Percentiles rank a stretch among this genome's conserved stretches.
Conservation (phyloP, 2,113 vertebrate species). For the Apistogramma diplotaenia region DNA sequence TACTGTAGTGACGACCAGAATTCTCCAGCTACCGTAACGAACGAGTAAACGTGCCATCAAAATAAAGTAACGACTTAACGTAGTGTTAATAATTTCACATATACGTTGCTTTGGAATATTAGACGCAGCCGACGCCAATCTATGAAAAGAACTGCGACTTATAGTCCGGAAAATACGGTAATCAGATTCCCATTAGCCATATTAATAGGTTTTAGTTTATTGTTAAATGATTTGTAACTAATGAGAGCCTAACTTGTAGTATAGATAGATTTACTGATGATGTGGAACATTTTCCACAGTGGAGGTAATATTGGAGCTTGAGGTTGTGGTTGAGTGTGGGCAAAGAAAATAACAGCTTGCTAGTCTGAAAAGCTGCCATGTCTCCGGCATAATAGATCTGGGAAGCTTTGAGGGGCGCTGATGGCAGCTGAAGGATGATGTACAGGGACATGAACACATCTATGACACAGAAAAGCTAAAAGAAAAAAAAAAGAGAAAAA, state of each 20-base stretch:
- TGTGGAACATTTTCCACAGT: background rate
- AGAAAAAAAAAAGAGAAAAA: background rate
- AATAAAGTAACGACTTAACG: too few species aligned
- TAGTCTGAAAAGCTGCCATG: conserved; percentile 33
- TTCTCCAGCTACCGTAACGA: too few species aligned
- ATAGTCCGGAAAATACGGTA: too few species aligned
- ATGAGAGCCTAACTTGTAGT: background rate
- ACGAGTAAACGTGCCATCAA: too few species aligned
- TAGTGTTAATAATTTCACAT: too few species aligned
- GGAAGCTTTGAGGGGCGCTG: conserved; percentile 6
- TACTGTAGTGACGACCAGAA: too few species aligned
- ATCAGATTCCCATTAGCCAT: background rate
- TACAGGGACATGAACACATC: background rate
- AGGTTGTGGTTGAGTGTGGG: conserved; percentile 25
- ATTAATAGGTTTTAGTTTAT: background rate
- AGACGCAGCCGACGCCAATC: too few species aligned
- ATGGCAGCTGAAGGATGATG: conserved; percentile 11
- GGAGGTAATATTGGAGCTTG: background rate
- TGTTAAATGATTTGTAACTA: background rate
- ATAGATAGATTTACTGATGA: background rate
- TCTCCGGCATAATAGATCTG: conserved; percentile 20
- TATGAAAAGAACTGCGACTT: too few species aligned
- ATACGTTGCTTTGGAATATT: too few species aligned
- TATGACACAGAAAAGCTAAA: background rate
- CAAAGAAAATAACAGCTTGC: background rate